phyloP scores from a whole-genome alignment of 2,113 vertebrate genomes.

The Orycteropus afer region DNA sequence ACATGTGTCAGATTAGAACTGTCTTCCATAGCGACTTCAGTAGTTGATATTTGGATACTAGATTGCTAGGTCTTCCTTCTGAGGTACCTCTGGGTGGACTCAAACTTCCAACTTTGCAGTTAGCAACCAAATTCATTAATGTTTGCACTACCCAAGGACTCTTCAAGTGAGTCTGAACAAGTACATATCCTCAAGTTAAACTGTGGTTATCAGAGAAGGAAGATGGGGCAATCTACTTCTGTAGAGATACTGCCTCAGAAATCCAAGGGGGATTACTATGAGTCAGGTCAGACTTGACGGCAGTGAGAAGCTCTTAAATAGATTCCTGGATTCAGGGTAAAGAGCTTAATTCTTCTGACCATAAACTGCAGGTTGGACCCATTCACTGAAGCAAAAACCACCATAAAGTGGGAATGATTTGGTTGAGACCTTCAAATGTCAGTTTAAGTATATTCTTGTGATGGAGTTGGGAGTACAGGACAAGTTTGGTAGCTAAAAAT shows the following conservation, averaged over 20 bases:
- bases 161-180: neutral
- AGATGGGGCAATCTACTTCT: no score
- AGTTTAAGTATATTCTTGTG: slow-evolving; percentile 43
- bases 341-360: neutral
- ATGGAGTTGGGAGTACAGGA: neutral
- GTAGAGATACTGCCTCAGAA: no score
- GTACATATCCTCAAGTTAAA: neutral
- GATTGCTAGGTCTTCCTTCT: no score
- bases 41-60: no score
- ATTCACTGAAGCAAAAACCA: neutral
- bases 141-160: neutral
- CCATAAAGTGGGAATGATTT: neutral
- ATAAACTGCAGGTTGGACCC: neutral
- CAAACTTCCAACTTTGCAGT: neutral
- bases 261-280: no score
- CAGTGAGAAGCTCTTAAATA: no score
- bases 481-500: slow-evolving; percentile 43
- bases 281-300: no score
- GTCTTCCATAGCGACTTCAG: no score
- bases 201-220: neutral
- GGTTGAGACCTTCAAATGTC: slow-evolving; percentile 34
- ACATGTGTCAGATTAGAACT: neutral
- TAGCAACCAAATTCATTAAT: neutral
- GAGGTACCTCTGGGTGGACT: neutral
- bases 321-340: neutral